Conservation (phyloP, 1,140 invertebrate species). For the Whitmania pigra region DNA sequence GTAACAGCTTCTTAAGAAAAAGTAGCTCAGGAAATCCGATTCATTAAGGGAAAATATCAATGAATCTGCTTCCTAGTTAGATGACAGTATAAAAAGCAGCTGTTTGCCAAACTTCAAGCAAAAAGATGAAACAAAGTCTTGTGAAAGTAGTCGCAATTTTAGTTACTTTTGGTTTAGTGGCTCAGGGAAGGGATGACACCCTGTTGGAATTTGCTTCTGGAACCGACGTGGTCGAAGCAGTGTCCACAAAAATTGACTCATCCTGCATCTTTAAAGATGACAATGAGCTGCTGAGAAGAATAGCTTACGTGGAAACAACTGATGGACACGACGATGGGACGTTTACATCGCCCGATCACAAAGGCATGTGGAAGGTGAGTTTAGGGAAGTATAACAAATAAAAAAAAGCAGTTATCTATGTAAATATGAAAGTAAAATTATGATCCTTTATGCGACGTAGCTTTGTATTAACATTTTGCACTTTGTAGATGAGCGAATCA, state of each 20-base stretch:
- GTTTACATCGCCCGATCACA: not conserved
- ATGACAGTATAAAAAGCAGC: too few relatives aligned
- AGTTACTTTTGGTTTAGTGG: too few relatives aligned
- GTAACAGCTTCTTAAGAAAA: too few relatives aligned
- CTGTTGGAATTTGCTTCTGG: not conserved
- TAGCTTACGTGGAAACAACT: conserved; percentile 7
- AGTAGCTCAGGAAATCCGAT: too few relatives aligned
- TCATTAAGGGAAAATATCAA: too few relatives aligned
- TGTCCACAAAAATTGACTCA: not conserved
- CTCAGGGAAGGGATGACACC: not conserved
- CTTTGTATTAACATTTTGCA: too few relatives aligned
- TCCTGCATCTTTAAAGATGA: conserved; percentile 1
- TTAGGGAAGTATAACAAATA: not conserved
- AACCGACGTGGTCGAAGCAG: not conserved
- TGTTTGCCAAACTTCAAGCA: too few relatives aligned
- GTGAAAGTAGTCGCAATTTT: too few relatives aligned
- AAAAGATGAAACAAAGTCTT: too few relatives aligned
- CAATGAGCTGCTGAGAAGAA: conserved; percentile 1
- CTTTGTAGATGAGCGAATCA: not conserved
- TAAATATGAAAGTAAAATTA: not conserved
- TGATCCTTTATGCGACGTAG: too few relatives aligned
- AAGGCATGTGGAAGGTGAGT: conserved; percentile 1
- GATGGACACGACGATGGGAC: conserved; percentile 8
- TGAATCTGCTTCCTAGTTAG: too few relatives aligned
- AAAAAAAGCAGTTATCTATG: not conserved